Base-by-base conservation (phyloP, 1,140 invertebrate species). In the Lerema accius region DNA sequence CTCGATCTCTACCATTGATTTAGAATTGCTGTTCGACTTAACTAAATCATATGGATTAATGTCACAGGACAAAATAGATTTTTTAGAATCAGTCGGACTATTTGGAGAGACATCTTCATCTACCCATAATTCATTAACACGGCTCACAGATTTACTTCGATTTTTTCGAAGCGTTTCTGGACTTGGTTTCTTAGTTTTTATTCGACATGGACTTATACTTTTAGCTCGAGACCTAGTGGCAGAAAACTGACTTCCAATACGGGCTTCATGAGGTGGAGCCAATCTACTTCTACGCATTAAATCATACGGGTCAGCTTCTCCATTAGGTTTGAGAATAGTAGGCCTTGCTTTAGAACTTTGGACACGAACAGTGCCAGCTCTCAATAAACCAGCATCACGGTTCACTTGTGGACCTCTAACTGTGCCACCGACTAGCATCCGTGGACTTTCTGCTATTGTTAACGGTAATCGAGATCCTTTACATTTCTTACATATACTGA, bases 1-100 rank as follows among this genome's bases (percentile, higher is more conserved):
- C 59, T 87, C 86, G 59, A 87, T 82, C 74, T 87, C 83, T 9
- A 73, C 80, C 65, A 84, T 67, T 14, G 84, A 87, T 46, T 87
- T 90, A 4, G 76, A 79, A 61, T 23, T 69, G 13, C 82, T 83
- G 48, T 76, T 80, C 58, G 82, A 82, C 64, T 93, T 93, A 50
- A 97, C 93, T 63, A 97, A 87, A 48, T 96, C 95, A 73, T 97
- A 97, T 3, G 96, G 95, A 87, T 96, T 97, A 9, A 97, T 95
- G 77, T 96, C 94, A 84, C 96, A 96, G 73, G 96, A 95, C 10
- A 97, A 89, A 63, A 97, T 97, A 13, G 95, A 96, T 45, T 93
- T 92, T 58, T 93, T 92, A 11, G 91, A 82, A 19, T 94, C 91
- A 64, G 89, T 93, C 35, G 92, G 56, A 67, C 71, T 80, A 9